Evolutionary conservation across 2,113 vertebrate genomes (phyloP), one percentile per base, ranked within the genome.

Genomic region (Grammomys surdaster): DNA sequence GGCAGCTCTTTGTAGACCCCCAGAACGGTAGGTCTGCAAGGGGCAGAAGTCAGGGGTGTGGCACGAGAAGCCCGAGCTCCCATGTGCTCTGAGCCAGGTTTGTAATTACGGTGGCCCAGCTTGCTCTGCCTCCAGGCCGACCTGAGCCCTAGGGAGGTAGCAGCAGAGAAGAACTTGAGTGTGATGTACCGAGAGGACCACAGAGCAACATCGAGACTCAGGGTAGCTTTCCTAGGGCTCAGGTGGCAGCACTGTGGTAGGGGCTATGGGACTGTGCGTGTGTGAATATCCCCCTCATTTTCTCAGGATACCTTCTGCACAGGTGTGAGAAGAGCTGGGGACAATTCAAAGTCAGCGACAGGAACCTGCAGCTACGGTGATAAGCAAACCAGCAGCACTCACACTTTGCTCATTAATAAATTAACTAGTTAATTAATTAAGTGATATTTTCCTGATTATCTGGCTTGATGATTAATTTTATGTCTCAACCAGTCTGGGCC

Each of bases 401-500:
- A 75, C 48, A 63, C 60, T 89, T 87, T 5, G 40, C 26, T 91
- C 73, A n/a, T 95, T 94, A 96, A 94, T 94, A 86, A 81, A 81
- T 92, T 81, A 95, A 60, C 86, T 87, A 94, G 77, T 89, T 95
- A 90, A 91, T 89, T 94, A 94, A 95, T 87, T 76, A 94, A 94
- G 80, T 93, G 48, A 78, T 93, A 95, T 56, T 84, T 81, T 78
- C 80, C 36, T 33, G 31, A 89, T 84, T 67, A 54, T 81, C 76
- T 81, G 40, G 43, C 56, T n/a, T 76, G 87, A 81, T 69, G 78
- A 69, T 85, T 78, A 90, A 91, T 95, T 95, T 96, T 96, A 63
- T 80, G 26, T 85, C 75, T 94, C 76, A 51, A 67, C 48, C 56
- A 87, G 93, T 77, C 91, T 36, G n/a, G 73, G 91, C 70, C 51